These are phyloP conservation scores for Pogonocichla stellata DNA, from an alignment of 2,113 vertebrate genomes.

Conservation along the genomic window DNA sequence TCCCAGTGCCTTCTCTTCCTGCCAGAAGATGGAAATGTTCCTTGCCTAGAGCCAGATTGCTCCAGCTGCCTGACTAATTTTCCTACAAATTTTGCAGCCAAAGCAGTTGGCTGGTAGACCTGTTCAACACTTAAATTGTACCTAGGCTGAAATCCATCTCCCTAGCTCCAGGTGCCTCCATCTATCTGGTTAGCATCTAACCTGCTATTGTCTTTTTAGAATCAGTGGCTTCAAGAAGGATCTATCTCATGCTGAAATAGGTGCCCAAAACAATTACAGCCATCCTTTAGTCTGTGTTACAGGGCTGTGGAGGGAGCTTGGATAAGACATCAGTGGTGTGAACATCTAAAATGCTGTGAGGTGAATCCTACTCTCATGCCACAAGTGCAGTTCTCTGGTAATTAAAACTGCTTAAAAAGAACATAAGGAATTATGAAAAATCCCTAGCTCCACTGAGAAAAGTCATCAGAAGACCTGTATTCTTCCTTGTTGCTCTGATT, in stretches of 20 bases:
- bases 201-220: not conserved
- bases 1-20: constrained; percentile 4
- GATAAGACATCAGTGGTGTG: not conserved
- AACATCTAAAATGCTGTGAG: not conserved
- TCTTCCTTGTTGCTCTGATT: not conserved
- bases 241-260: not conserved
- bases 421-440: not conserved
- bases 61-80: constrained; percentile 36
- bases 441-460: not conserved
- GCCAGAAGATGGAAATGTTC: constrained; percentile 12
- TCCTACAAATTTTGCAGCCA: constrained; percentile 26
- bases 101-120: not conserved
- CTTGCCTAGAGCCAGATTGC: not conserved
- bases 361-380: not conserved
- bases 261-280: not conserved
- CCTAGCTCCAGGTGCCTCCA: not conserved
- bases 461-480: not conserved
- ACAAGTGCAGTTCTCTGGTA: not conserved
- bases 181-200: not conserved
- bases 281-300: not conserved
- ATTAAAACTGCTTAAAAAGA: not conserved
- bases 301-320: not conserved
- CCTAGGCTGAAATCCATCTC: not conserved
- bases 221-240: not conserved
- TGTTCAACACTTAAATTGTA: not conserved